Conservation (phyloP, 1,140 invertebrate species). For the Phenacoccus solenopsis region DNA sequence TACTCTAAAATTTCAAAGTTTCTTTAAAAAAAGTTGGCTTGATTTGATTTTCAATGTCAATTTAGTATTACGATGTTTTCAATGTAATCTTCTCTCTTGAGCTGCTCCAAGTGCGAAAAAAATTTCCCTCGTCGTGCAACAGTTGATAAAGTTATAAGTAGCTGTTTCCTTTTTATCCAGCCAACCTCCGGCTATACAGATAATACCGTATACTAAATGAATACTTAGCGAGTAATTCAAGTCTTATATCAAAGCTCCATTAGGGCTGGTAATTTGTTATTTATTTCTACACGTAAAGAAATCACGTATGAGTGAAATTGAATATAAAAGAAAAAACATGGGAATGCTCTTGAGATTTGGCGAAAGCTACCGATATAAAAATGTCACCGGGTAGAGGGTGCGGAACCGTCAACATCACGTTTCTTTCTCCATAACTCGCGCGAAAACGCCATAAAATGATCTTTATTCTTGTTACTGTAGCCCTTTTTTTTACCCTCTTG, state of each 20-base stretch:
- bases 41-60: slow-evolving; percentile 3
- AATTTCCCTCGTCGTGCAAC: background rate
- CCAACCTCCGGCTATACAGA: too few species aligned
- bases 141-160: too few species aligned
- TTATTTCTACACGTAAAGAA: slow-evolving; percentile 5
- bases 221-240: background rate
- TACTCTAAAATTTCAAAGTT: background rate
- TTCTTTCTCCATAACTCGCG: background rate
- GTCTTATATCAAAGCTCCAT: background rate
- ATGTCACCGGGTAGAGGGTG: background rate
- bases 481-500: too few species aligned
- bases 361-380: slow-evolving; percentile 3
- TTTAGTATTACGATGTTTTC: background rate
- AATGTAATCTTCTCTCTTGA: background rate
- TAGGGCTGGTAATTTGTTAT: slow-evolving; percentile 8
- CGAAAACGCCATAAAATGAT: background rate
- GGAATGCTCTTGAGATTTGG: slow-evolving; percentile 13
- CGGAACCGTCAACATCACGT: background rate
- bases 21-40: background rate
- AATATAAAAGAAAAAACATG: slow-evolving; percentile 16
- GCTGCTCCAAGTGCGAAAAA: too few species aligned
- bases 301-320: slow-evolving; percentile 8
- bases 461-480: background rate
- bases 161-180: too few species aligned
- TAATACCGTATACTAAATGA: background rate